A percentile compares a stretch with the other conserved stretches of the same genome.
These are phyloP conservation scores for Agelaius phoeniceus DNA, from an alignment of 2,113 vertebrate genomes.

Conservation along the genomic window DNA sequence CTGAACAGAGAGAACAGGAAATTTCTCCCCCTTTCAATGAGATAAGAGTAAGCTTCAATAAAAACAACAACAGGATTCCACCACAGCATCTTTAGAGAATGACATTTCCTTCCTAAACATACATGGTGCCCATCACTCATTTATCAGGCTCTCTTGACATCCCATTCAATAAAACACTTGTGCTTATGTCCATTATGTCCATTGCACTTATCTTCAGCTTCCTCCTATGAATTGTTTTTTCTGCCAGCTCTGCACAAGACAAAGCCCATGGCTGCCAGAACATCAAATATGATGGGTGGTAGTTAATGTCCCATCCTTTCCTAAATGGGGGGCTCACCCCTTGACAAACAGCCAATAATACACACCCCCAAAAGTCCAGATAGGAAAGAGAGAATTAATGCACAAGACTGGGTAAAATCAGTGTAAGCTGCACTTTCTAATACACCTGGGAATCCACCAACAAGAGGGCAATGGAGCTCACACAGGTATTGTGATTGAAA, in stretches of 20 bases:
- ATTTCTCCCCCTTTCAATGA: neutral
- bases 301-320: neutral
- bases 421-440: neutral
- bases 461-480: neutral
- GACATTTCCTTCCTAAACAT: neutral
- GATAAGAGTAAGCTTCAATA: neutral
- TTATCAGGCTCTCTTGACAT: neutral
- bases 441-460: neutral
- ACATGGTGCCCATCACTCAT: neutral
- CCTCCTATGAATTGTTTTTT: neutral
- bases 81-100: neutral
- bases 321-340: neutral
- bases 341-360: neutral
- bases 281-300: neutral
- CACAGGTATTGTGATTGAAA: neutral
- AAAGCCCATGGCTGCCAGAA: neutral
- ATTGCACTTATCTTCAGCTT: neutral
- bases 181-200: neutral
- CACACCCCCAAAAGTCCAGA: neutral
- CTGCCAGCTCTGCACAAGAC: neutral
- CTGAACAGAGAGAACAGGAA: neutral
- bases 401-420: neutral
- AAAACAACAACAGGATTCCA: neutral
- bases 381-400: neutral
- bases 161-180: neutral